These are phyloP conservation scores for Lates calcarifer DNA, from an alignment of 2,113 vertebrate species.

Conservation along the genomic window DNA sequence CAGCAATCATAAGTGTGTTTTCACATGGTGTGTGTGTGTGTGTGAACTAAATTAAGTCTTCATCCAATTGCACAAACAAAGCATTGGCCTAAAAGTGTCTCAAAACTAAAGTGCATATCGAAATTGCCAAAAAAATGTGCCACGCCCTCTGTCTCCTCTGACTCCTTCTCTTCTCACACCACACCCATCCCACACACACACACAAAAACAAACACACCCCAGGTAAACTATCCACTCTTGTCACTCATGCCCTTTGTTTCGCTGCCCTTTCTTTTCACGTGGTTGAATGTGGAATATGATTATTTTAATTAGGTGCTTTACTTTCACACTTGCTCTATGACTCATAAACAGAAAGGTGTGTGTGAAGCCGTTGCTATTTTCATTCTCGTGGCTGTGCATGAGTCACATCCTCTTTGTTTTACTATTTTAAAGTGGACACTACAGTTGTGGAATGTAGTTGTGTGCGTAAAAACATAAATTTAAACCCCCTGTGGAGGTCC, in stretches of 20 bases:
- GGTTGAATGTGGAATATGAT: not conserved
- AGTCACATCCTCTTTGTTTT: constrained; percentile 64
- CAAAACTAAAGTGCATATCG: not conserved
- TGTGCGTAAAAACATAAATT: not conserved
- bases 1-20: not conserved
- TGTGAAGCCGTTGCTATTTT: constrained; percentile 23
- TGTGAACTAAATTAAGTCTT: constrained; percentile 19
- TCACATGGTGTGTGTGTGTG: not conserved
- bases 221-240: not conserved
- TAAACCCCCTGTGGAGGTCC: not conserved
- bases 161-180: constrained; percentile 31
- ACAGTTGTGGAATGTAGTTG: not conserved
- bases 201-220: constrained; percentile 44
- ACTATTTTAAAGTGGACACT: constrained; percentile 30
- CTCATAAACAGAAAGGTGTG: constrained; percentile 48
- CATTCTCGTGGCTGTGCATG: constrained; percentile 10
- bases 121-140: constrained; percentile 21
- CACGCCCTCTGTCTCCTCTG: constrained; percentile 20
- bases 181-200: constrained; percentile 37
- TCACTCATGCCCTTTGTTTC: constrained; percentile 27
- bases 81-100: not conserved
- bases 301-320: constrained; percentile 22
- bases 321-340: constrained; percentile 52
- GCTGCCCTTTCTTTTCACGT: constrained; percentile 9
- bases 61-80: not conserved